phyloP scores from a whole-genome alignment of 2,797 vertebrate genomes.

The Takifugu ocellatus region DNA sequence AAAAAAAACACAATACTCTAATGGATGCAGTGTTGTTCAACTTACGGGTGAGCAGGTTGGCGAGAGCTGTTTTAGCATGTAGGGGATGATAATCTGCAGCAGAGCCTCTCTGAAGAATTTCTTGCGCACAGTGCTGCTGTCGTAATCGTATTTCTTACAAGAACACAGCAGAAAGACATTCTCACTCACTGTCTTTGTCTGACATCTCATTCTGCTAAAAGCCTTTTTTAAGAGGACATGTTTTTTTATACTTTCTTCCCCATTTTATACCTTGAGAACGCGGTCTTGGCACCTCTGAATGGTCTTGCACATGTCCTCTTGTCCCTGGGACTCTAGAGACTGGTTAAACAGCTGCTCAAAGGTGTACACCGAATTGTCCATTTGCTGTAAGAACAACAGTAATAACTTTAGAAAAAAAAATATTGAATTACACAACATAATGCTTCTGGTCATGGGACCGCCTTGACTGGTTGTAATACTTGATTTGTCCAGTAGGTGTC shows the following conservation, averaged over 20 bases:
- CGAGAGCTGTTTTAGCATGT: constrained; percentile 89
- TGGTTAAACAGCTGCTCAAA: constrained; percentile 94
- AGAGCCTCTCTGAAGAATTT: constrained; percentile 96
- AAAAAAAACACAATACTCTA: no score
- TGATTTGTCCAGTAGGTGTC: constrained; percentile 59
- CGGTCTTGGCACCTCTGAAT: constrained; percentile 91
- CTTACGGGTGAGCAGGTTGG: constrained; percentile 86
- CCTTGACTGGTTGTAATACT: neutral
- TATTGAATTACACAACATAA: neutral
- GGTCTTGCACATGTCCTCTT: constrained; percentile 84
- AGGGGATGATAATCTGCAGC: constrained; percentile 94
- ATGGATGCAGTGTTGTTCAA: neutral
- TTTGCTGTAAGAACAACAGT: constrained; percentile 80
- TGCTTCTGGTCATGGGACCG: neutral
- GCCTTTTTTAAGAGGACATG: neutral
- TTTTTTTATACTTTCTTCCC: neutral
- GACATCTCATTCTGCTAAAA: no score
- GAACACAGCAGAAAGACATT: constrained; percentile 1
- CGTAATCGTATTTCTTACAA: constrained; percentile 91
- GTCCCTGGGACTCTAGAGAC: constrained; percentile 79
- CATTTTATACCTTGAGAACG: constrained; percentile 88
- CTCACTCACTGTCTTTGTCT: neutral
- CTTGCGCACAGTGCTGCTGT: constrained; percentile 96
- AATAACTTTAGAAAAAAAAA: neutral
- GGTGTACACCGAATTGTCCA: constrained; percentile 91